phyloP scores from a whole-genome alignment of 2,888 invertebrate genomes.

The Desoria tigrina region DNA sequence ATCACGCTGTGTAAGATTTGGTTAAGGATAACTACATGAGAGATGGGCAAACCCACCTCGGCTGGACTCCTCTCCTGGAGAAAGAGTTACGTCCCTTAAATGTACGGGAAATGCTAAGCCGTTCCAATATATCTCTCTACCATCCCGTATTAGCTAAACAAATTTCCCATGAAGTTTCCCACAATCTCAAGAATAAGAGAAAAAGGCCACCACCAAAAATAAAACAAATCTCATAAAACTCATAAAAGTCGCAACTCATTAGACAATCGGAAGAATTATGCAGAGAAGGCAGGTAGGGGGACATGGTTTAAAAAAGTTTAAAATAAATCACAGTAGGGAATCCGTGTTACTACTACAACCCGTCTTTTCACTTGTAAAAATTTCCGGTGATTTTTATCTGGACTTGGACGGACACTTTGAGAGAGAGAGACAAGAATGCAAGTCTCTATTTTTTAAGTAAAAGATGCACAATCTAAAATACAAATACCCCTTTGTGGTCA shows the following conservation, averaged over 20 bases:
- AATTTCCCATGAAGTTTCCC: conserved; percentile 14
- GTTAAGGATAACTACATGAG: conserved; percentile 5
- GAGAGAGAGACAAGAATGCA: no score
- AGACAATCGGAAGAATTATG: conserved; percentile 27
- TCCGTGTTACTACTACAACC: conserved; percentile 19
- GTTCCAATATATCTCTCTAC: no score
- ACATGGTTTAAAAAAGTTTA: not conserved
- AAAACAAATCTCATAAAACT: conserved; percentile 37
- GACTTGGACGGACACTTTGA: conserved; percentile 40
- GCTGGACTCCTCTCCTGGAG: conserved; percentile 2
- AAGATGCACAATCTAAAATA: no score
- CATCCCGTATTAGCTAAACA: no score
- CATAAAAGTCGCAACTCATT: conserved; percentile 43
- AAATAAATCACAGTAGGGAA: conserved; percentile 48
- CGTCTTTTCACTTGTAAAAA: conserved; percentile 45
- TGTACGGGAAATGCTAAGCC: no score
- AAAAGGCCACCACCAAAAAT: conserved; percentile 36
- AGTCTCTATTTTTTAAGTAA: no score
- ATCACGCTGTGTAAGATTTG: conserved; percentile 6
- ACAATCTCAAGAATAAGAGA: conserved; percentile 11
- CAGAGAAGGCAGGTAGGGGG: conserved; percentile 1
- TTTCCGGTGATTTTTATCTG: conserved; percentile 49
- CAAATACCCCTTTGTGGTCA: conserved; percentile 7
- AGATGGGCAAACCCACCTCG: not conserved
- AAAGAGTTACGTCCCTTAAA: not conserved